phyloP scores from a whole-genome alignment of 2,113 vertebrate species.

The Bostrychus sinensis region DNA sequence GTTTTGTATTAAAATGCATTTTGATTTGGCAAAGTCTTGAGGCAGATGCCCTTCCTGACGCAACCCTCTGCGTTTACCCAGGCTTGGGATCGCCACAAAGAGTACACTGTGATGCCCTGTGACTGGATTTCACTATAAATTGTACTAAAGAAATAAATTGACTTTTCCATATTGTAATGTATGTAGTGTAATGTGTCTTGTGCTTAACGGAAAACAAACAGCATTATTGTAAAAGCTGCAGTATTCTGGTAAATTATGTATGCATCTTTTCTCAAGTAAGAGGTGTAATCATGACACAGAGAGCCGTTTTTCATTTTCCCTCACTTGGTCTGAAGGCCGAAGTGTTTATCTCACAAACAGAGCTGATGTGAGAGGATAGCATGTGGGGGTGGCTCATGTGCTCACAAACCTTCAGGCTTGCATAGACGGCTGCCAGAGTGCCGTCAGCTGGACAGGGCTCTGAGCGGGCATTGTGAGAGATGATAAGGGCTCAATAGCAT shows the following conservation, averaged over 20 bases:
- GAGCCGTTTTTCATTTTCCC: constrained; percentile 20
- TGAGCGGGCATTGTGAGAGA: constrained; percentile 3
- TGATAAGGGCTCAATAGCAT: constrained; percentile 20
- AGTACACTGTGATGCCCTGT: too few species aligned
- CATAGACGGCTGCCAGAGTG: constrained; percentile 26
- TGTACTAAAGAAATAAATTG: too few species aligned
- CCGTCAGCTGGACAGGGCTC: constrained; percentile 19
- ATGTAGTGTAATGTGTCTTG: too few species aligned
- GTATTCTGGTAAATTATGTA: too few species aligned
- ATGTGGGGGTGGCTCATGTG: constrained; percentile 38
- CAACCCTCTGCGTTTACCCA: too few species aligned
- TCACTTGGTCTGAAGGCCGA: constrained; percentile 28
- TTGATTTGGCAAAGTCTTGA: too few species aligned
- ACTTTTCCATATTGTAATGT: too few species aligned
- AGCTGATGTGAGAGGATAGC: constrained; percentile 44
- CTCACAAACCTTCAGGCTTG: constrained; percentile 40
- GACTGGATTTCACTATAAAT: too few species aligned
- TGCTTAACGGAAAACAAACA: not conserved
- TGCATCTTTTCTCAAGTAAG: constrained; percentile 18
- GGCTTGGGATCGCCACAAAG: too few species aligned
- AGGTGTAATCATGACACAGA: constrained; percentile 19
- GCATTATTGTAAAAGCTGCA: not conserved
- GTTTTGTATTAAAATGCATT: too few species aligned
- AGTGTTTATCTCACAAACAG: constrained; percentile 48
- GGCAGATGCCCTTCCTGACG: too few species aligned